phyloP scores from a whole-genome alignment of 2,797 vertebrate genomes.

The Orestias chungarensis region DNA sequence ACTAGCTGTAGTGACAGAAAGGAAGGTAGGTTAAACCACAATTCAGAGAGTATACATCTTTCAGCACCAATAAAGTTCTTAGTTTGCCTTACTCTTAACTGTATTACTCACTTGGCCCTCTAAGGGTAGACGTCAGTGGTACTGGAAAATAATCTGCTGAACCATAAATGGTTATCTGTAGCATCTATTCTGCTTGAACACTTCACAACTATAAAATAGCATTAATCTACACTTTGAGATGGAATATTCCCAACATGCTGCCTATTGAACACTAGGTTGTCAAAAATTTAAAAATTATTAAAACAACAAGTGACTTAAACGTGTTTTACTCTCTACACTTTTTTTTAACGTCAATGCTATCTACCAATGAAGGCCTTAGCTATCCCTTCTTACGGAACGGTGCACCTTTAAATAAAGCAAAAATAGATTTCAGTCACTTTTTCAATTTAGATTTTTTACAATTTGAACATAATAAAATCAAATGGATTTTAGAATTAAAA shows the following conservation, averaged over 20 bases:
- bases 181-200: neutral
- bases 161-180: no score
- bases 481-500: neutral
- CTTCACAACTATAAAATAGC: neutral
- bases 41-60: neutral
- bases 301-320: no score
- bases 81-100: neutral
- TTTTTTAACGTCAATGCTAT: no score
- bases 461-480: neutral
- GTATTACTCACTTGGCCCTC: no score
- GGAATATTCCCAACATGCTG: no score
- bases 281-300: no score
- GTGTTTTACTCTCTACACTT: no score
- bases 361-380: neutral
- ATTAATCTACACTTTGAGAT: no score
- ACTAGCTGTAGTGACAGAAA: neutral
- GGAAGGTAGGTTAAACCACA: neutral
- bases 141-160: no score
- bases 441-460: neutral
- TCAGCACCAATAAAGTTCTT: neutral
- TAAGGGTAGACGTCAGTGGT: no score
- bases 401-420: neutral
- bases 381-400: neutral
- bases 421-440: neutral
- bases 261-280: no score